Evolutionary conservation across 1,140 invertebrate species (phyloP), one percentile per base, ranked within the genome.

Genomic region (Palaemon carinicauda): DNA sequence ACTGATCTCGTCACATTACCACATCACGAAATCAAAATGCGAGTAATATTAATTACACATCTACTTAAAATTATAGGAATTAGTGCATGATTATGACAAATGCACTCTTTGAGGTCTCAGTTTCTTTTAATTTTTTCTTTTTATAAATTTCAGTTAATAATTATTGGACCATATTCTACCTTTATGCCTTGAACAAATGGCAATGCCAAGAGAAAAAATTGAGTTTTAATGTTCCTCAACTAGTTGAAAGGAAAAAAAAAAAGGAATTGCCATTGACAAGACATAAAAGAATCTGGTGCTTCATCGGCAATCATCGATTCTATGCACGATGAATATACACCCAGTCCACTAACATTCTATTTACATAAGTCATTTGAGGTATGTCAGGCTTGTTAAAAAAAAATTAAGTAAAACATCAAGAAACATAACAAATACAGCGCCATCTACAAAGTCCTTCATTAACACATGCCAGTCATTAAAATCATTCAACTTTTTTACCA

Each of bases 11-110:
- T 86, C 83, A 86, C 83, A 69, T 73, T 17, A 33, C 73, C 54
- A 65, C 60, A 86, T 80, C 77, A 79, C 56, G 80, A 80, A 85
- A 86, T 74, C 69, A 86, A 71, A 86, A 86, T 86, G 83, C 83
- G 80, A 73, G 83, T 79, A 65, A 69, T 71, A 52, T 73, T 84
- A 78, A 78, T 84, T 80, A 86, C 77, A 86, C 75, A 86, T 80
- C 83, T 86, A 86, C 83, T 86, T 86, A 86, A 86, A 80, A 86
- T 80, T 86, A 86, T 86, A 86, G 83, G 83, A 86, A 86, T 86
- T 69, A 24, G 83, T 86, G 83, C 83, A 86, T 74, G 83, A 80
- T 86, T 86, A 86, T 80, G 83, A 75, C 83, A 80, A 86, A 86
- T 86, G 83, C 83, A 86, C 83, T 71, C 83, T 71, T 60, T 80